Conservation (phyloP, 2,113 vertebrate genomes). For the Tupaia tana region DNA sequence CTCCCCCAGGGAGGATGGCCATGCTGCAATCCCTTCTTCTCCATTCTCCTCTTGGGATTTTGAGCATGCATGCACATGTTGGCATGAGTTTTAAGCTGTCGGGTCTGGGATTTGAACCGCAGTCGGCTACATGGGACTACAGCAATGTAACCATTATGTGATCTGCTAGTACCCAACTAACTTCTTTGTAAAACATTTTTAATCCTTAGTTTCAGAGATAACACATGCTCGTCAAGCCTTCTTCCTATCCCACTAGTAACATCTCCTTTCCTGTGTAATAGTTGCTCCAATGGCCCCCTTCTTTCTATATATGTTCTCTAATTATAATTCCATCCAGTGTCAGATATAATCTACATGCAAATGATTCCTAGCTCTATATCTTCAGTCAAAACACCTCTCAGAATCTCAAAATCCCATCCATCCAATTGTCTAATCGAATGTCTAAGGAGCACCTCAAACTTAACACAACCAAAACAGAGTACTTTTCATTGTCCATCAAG, state of each 20-base stretch:
- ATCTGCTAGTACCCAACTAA: background rate
- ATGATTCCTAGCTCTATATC: background rate
- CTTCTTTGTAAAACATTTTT: background rate
- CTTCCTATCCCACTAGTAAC: background rate
- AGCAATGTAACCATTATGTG: no score
- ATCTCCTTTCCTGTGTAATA: background rate
- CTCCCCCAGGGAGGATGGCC: no score
- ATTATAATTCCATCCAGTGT: background rate
- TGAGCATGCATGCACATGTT: no score
- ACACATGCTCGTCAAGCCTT: background rate
- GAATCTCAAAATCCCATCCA: background rate
- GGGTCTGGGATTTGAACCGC: no score
- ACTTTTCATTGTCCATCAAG: background rate
- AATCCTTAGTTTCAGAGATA: background rate
- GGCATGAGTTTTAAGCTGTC: no score
- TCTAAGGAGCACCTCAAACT: constrained; percentile 19
- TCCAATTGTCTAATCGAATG: background rate
- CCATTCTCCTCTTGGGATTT: no score
- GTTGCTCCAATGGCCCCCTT: background rate
- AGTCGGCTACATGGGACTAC: no score
- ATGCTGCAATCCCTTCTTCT: no score
- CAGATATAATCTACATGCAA: background rate
- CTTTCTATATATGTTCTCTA: background rate
- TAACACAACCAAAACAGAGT: background rate
- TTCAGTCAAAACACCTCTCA: background rate